Conservation (phyloP, 2,113 vertebrate genomes). For the Motacilla tschutschensis region DNA sequence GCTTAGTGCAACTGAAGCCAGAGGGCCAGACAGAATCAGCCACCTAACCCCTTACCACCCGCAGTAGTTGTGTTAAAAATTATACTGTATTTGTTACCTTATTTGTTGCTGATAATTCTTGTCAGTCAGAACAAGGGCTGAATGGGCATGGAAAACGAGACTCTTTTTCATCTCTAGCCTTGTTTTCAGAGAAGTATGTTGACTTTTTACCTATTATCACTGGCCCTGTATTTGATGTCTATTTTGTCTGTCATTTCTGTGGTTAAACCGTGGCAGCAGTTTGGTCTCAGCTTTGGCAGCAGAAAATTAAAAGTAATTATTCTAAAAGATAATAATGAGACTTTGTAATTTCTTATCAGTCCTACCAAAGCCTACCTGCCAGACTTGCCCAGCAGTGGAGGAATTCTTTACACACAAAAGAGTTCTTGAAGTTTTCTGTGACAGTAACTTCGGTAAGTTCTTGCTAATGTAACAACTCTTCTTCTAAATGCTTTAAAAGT, state of each 20-base stretch:
- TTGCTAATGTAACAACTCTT: neutral
- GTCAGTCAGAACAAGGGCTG: neutral
- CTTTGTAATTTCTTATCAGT: constrained; percentile 62
- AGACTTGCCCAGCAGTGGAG: constrained; percentile 80
- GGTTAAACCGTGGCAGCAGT: neutral
- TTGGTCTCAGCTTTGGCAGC: neutral
- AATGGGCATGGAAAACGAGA: neutral
- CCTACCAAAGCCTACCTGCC: constrained; percentile 82
- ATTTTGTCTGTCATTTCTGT: neutral
- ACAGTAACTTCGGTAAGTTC: constrained; percentile 82
- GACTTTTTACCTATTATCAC: neutral
- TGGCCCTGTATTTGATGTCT: neutral
- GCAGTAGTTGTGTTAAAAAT: neutral
- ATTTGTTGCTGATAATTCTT: neutral
- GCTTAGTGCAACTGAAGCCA: neutral
- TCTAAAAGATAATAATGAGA: neutral
- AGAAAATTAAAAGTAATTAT: neutral
- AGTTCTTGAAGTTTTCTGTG: constrained; percentile 80
- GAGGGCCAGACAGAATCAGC: neutral
- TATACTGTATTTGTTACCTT: neutral
- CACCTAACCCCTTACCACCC: neutral
- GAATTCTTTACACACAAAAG: constrained; percentile 72
- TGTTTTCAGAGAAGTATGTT: neutral
- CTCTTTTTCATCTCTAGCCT: neutral
- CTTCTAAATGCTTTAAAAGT: constrained; percentile 3